Conservation (phyloP, 2,797 vertebrate genomes). For the Threskiornis aethiopicus region DNA sequence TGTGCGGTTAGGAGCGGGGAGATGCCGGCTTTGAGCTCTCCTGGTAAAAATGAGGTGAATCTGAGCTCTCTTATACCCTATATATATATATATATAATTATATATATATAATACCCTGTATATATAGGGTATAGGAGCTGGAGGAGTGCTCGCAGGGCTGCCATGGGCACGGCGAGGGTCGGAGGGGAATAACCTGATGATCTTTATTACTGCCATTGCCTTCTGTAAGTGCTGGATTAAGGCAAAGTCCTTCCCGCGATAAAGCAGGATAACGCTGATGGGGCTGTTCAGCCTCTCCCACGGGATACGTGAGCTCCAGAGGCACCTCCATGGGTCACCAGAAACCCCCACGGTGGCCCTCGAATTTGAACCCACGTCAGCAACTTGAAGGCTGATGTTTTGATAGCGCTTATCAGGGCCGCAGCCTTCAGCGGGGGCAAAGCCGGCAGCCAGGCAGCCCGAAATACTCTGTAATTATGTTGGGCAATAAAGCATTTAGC, state of each 20-base stretch:
- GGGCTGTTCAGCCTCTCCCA: not conserved
- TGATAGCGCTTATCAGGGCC: not conserved
- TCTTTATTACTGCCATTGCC: not conserved
- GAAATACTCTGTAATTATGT: not conserved
- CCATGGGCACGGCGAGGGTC: not conserved
- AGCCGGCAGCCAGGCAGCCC: not conserved
- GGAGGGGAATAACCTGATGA: not conserved
- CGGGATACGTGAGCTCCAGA: not conserved
- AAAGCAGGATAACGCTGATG: not conserved
- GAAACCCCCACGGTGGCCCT: not conserved
- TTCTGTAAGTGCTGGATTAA: not conserved
- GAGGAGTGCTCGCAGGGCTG: not conserved
- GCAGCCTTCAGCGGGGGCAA: not conserved
- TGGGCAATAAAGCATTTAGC: not conserved
- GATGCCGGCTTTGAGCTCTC: not conserved
- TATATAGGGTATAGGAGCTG: fast-evolving
- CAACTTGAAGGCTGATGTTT: not conserved
- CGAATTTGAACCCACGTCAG: fast-evolving
- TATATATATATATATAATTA: not conserved
- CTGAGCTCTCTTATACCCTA: not conserved
- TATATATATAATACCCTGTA: not conserved
- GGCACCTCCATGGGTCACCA: not conserved
- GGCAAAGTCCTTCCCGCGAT: not conserved
- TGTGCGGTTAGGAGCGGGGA: fast-evolving
- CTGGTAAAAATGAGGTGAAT: not conserved